phyloP scores from a whole-genome alignment of 2,888 invertebrate genomes.

The Charanyca ferruginea region DNA sequence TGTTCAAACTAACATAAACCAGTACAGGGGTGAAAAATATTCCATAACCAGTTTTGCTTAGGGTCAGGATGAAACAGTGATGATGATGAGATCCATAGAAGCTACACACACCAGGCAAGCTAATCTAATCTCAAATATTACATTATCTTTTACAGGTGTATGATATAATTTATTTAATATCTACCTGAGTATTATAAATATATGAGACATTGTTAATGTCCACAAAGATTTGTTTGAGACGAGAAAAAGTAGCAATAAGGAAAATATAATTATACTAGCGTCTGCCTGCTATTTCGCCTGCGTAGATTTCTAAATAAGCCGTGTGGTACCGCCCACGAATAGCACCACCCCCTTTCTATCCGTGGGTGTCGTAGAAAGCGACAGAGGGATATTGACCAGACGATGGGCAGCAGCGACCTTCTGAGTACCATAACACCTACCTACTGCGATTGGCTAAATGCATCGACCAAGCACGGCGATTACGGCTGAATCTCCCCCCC shows the following conservation, averaged over 20 bases:
- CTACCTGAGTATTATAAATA: not conserved
- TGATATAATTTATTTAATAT: slow-evolving; percentile 8
- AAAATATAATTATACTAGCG: not conserved
- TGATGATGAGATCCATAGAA: not conserved
- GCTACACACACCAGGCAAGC: not conserved
- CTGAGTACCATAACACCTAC: too few species aligned
- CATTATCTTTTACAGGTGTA: slow-evolving; percentile 9
- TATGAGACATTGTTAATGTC: not conserved
- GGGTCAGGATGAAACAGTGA: not conserved
- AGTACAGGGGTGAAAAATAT: not conserved
- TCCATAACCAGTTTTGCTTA: not conserved
- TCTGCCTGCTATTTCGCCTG: too few species aligned
- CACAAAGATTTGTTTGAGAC: not conserved
- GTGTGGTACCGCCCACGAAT: too few species aligned
- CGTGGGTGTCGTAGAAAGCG: too few species aligned
- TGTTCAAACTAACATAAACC: too few species aligned
- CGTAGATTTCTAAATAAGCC: too few species aligned
- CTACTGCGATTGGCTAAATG: too few species aligned
- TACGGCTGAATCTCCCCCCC: too few species aligned
- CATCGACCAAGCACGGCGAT: too few species aligned
- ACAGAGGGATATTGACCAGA: too few species aligned
- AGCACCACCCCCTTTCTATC: too few species aligned
- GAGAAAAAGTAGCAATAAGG: not conserved
- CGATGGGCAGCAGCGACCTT: too few species aligned
- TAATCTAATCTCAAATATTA: not conserved